Conservation (phyloP, 2,888 invertebrate species). For the Thyatira batis region DNA sequence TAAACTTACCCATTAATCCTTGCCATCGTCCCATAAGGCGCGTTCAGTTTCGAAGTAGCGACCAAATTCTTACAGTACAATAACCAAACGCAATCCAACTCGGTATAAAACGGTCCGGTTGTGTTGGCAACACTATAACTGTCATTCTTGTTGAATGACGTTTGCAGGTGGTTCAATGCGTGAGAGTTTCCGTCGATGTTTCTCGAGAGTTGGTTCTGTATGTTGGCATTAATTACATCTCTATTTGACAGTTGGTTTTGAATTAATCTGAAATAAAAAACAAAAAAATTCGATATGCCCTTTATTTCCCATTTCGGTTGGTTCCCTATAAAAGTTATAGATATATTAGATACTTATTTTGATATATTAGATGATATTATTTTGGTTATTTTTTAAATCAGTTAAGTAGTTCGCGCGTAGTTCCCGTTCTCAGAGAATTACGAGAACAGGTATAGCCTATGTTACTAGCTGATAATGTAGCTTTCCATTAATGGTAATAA, state of each 20-base stretch:
- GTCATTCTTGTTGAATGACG: conserved; percentile 48
- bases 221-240: conserved; percentile 41
- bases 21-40: conserved; percentile 82
- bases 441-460: too few relatives aligned
- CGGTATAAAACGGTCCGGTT: conserved; percentile 49
- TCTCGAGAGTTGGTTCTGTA: conserved; percentile 59
- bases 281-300: too few relatives aligned
- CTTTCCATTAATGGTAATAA: too few relatives aligned
- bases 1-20: conserved; percentile 81
- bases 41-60: conserved; percentile 73
- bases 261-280: conserved; percentile 61
- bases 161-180: conserved; percentile 63
- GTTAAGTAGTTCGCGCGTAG: too few relatives aligned
- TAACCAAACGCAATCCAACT: conserved; percentile 83
- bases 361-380: too few relatives aligned
- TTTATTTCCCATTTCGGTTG: too few relatives aligned
- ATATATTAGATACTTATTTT: too few relatives aligned
- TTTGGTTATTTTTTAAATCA: too few relatives aligned
- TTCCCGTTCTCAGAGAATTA: too few relatives aligned
- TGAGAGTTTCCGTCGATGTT: conserved; percentile 64
- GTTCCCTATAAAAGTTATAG: too few relatives aligned
- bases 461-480: too few relatives aligned
- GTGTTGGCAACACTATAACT: conserved; percentile 37
- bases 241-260: conserved; percentile 57
- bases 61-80: conserved; percentile 82